Evolutionary conservation across 2,797 vertebrate genomes (phyloP).

Genomic region (Hemitrygon akajei): DNA sequence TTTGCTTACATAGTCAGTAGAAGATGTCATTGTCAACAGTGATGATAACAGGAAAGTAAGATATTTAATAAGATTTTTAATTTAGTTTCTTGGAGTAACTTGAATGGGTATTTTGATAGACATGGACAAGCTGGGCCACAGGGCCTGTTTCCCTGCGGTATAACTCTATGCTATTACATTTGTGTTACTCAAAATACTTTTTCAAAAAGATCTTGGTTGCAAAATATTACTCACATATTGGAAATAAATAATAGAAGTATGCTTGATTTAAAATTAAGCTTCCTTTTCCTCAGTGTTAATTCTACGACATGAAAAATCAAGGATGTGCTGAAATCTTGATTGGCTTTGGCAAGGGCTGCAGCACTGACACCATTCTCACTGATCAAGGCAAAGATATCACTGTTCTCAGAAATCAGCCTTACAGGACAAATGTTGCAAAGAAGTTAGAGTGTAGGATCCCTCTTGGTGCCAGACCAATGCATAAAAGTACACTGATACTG

Average conservation of each 20-base stretch:
- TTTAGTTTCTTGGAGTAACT: too few species aligned
- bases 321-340: not conserved
- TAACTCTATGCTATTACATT: too few species aligned
- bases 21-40: not conserved
- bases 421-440: not conserved
- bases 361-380: constrained; percentile 11
- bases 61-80: not conserved
- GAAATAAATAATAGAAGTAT: not conserved
- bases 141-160: too few species aligned
- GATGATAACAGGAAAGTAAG: not conserved
- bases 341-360: constrained; percentile 5
- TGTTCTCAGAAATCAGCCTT: not conserved
- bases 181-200: not conserved
- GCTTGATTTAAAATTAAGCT: not conserved
- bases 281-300: constrained; percentile 32
- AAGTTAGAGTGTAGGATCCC: not conserved
- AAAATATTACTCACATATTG: not conserved
- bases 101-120: too few species aligned
- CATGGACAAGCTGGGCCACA: too few species aligned
- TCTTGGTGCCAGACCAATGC: constrained; percentile 41
- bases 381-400: not conserved
- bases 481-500: constrained; percentile 46
- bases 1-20: too few species aligned
- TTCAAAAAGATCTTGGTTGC: not conserved
- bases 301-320: not conserved